phyloP scores from a whole-genome alignment of 2,888 invertebrate species.

The Aspidapion aeneum region DNA sequence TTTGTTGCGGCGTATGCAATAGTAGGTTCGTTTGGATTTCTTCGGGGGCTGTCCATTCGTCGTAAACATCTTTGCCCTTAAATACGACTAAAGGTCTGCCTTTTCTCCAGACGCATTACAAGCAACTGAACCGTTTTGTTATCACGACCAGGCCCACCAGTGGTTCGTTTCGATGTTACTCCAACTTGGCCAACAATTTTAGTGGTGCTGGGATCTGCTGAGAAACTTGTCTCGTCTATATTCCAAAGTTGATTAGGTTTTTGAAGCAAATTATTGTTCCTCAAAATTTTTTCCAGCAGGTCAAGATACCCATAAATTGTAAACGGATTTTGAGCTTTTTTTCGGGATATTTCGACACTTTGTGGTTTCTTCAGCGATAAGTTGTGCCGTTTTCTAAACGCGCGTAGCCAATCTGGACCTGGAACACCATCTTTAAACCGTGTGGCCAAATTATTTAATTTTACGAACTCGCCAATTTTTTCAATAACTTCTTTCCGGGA shows the following conservation, averaged over 20 bases:
- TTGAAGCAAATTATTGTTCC: slow-evolving; percentile 5
- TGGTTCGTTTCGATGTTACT: slow-evolving; percentile 13
- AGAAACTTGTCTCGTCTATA: slow-evolving; percentile 25
- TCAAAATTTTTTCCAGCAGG: slow-evolving; percentile 6
- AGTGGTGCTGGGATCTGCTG: slow-evolving; percentile 17
- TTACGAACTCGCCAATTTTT: slow-evolving; percentile 10
- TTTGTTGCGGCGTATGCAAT: slow-evolving; percentile 35
- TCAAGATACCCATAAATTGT: slow-evolving; percentile 13
- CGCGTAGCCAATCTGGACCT: slow-evolving; percentile 15
- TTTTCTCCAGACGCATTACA: slow-evolving; percentile 34
- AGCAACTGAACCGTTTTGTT: slow-evolving; percentile 34
- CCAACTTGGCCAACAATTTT: slow-evolving; percentile 25
- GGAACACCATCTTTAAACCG: slow-evolving; percentile 4
- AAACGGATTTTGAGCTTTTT: slow-evolving; percentile 13
- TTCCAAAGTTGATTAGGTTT: slow-evolving; percentile 27
- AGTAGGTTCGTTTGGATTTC: slow-evolving; percentile 24
- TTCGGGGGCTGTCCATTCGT: slow-evolving; percentile 36
- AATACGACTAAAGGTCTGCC: slow-evolving; percentile 38
- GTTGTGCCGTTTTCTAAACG: slow-evolving; percentile 10
- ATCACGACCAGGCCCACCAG: slow-evolving; percentile 33
- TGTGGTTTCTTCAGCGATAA: slow-evolving; percentile 11
- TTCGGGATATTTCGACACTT: slow-evolving; percentile 14
- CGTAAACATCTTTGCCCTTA: slow-evolving; percentile 41
- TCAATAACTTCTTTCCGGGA: slow-evolving; percentile 12
- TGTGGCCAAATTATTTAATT: slow-evolving; percentile 11